These are phyloP conservation scores for Tylochromis polylepis DNA, from an alignment of 2,113 vertebrate species.

Conservation along the genomic window DNA sequence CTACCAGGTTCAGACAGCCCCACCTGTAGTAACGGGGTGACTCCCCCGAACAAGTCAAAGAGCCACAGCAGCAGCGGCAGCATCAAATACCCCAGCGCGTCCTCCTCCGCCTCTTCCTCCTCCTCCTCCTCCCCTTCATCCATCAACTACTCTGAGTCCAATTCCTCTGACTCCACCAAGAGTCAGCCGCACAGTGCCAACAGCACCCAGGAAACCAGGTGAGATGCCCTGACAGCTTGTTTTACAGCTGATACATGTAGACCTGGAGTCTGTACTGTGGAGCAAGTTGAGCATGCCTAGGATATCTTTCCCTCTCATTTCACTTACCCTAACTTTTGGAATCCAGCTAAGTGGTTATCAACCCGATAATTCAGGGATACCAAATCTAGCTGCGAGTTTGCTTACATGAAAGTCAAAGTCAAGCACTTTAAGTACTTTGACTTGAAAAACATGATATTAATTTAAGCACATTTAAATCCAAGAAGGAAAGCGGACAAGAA, in stretches of 20 bases:
- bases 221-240: neutral
- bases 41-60: slow-evolving; percentile 86
- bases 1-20: slow-evolving; percentile 88
- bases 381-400: neutral
- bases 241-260: neutral
- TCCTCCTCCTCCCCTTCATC: slow-evolving; percentile 94
- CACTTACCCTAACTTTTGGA: neutral
- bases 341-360: neutral
- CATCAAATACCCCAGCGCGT: slow-evolving; percentile 88
- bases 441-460: neutral
- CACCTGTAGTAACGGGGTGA: slow-evolving; percentile 93
- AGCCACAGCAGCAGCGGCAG: slow-evolving; percentile 52
- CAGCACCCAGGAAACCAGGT: slow-evolving; percentile 98
- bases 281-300: neutral
- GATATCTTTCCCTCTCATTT: neutral
- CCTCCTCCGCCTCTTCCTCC: slow-evolving; percentile 90
- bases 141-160: slow-evolving; percentile 96
- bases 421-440: neutral
- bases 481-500: neutral
- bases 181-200: slow-evolving; percentile 94
- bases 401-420: neutral
- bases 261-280: neutral
- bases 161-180: slow-evolving; percentile 97
- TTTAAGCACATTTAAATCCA: neutral
- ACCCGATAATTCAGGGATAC: neutral